Base-by-base conservation (phyloP, 1,140 invertebrate genomes). In the Leptinotarsa undecemlineata region DNA sequence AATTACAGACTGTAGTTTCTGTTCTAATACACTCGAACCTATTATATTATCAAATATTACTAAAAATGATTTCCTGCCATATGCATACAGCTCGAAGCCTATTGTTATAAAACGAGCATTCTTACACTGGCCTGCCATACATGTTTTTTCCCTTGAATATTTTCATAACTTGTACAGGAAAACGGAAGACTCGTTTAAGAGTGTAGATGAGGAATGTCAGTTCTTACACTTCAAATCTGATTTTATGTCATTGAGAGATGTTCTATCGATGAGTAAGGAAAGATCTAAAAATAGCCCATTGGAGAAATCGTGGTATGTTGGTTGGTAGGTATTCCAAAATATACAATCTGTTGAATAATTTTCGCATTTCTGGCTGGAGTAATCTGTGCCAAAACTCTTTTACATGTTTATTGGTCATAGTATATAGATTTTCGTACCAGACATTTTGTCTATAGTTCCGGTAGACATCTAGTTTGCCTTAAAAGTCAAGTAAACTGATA, bases 171-270 rank as follows among this genome's bases (percentile, higher is more conserved):
- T 97, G 5, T 97, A 96, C 85, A 87, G 90, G 47, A 84, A 85
- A 62, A 89, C 89, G 62, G 87, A 87, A 0, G 92, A 89, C 57
- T 89, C 91, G 72, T 90, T 92, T 82, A 89, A 89, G 75, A 91
- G 89, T 78, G 84, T 92, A 57, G 89, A 93, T 61, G 89, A 92
- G 73, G 92, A 93, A 71, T 97, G 96, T 81, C 95, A 97, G 83
- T 97, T 97, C 85, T 90, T 97, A 74, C 93, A 94, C 72, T 97
- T 97, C 82, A 92, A 94, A 84, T 96, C 95, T 19, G 90, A 96
- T 83, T 92, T 97, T 79, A 89, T 90, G 68, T 90, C 90, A 51
- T 83, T 97, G 48, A 86, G 88, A 71, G 91, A 97, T 82, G 94
- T 96, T 20, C 93, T 97, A 82, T 87, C 89, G 62, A 94, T 95